Evolutionary conservation across 2,797 vertebrate genomes (phyloP).

Genomic region (Coccyzus lansbergi): DNA sequence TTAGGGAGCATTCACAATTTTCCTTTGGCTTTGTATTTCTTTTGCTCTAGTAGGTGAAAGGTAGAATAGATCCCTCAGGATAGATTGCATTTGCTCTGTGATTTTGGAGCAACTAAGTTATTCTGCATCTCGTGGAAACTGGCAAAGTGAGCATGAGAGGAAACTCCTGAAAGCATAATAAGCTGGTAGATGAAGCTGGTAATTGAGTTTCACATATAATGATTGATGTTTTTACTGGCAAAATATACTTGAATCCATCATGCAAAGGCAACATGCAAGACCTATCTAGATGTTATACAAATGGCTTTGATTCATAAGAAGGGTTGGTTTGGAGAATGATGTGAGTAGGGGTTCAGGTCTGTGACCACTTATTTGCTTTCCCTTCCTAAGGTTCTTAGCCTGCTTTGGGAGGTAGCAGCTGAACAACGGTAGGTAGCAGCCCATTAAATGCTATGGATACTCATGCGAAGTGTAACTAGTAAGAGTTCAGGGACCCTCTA

Average conservation of each 20-base stretch:
- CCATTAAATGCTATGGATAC: neutral
- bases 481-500: neutral
- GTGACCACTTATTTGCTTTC: neutral
- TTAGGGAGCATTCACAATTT: neutral
- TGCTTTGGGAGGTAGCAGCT: neutral
- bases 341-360: neutral
- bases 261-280: neutral
- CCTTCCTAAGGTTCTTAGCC: neutral
- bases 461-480: neutral
- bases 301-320: neutral
- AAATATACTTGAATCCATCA: neutral
- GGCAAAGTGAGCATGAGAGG: neutral
- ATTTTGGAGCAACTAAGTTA: neutral
- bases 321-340: neutral
- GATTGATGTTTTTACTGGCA: conserved; percentile 36
- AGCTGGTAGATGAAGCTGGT: conserved; percentile 7
- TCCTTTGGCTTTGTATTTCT: neutral
- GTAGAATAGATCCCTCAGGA: neutral
- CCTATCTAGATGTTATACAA: neutral
- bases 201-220: neutral
- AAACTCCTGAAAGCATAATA: conserved; percentile 34
- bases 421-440: neutral
- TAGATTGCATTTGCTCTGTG: neutral
- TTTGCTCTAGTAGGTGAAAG: neutral
- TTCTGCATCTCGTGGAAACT: conserved; percentile 41